Percentiles rank a stretch among this genome's conserved stretches.
Conservation (phyloP, 1,140 invertebrate species). For the Drosophila auraria region DNA sequence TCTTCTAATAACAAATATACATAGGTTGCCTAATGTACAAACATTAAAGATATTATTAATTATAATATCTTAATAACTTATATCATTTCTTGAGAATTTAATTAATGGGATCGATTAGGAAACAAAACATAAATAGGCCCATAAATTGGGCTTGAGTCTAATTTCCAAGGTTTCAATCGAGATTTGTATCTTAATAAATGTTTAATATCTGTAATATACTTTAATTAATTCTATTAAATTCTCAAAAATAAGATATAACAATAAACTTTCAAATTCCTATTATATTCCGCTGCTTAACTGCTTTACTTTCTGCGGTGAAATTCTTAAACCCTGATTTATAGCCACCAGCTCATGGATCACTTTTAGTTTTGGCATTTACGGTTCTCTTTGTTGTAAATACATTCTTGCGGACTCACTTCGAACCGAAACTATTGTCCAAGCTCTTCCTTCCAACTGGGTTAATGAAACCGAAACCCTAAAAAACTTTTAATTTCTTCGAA, state of each 20-base stretch:
- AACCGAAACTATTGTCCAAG: slow-evolving; percentile 21
- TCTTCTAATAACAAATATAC: too few relatives aligned
- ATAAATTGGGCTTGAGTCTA: too few relatives aligned
- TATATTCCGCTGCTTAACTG: background rate
- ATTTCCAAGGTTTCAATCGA: too few relatives aligned
- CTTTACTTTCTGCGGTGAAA: slow-evolving; percentile 5
- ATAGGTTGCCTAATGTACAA: too few relatives aligned
- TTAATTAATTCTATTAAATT: background rate
- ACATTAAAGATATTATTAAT: too few relatives aligned
- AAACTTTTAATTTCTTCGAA: slow-evolving; percentile 62
- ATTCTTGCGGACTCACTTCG: slow-evolving; percentile 8
- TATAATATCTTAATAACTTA: too few relatives aligned
- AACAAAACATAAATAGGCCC: too few relatives aligned
- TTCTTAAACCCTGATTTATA: background rate
- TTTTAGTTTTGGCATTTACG: slow-evolving; percentile 10
- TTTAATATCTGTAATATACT: too few relatives aligned
- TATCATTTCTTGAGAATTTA: background rate
- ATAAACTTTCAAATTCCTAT: background rate
- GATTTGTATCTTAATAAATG: too few relatives aligned
- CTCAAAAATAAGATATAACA: background rate
- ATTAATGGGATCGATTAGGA: background rate
- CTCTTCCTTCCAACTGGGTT: slow-evolving; percentile 44
- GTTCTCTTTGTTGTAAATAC: slow-evolving; percentile 5
- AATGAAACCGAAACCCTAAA: slow-evolving; percentile 59
- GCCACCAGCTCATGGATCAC: background rate